phyloP scores from a whole-genome alignment of 2,113 vertebrate genomes.

The Argyrosomus japonicus region DNA sequence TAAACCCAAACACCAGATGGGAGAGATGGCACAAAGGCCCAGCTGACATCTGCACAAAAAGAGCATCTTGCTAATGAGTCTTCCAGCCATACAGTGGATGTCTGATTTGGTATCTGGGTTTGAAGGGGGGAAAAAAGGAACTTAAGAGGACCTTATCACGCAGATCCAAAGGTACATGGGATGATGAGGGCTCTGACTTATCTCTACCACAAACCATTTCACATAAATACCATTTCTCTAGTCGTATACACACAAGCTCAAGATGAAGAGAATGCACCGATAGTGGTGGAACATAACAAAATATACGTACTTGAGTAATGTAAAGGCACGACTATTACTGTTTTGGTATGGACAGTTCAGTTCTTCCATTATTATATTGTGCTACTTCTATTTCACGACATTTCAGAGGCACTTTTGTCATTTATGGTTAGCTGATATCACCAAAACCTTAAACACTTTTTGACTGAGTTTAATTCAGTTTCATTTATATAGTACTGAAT shows the following conservation, averaged over 20 bases:
- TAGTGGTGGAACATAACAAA: not conserved
- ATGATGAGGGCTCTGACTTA: conserved; percentile 39
- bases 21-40: conserved; percentile 49
- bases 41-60: conserved; percentile 61
- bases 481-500: too few relatives aligned
- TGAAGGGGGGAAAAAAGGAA: conserved; percentile 9
- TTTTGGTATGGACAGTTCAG: not conserved
- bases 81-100: conserved; percentile 9
- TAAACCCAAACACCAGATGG: conserved; percentile 80
- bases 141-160: conserved; percentile 49
- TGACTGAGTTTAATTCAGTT: too few relatives aligned
- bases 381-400: not conserved
- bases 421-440: too few relatives aligned
- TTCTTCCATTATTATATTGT: not conserved
- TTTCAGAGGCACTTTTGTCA: not conserved
- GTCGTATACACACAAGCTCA: not conserved
- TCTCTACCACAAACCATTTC: conserved; percentile 23
- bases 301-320: not conserved
- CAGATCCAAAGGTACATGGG: conserved; percentile 16
- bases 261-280: not conserved
- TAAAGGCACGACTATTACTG: not conserved
- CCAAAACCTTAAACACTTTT: too few relatives aligned
- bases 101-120: conserved; percentile 11
- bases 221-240: conserved; percentile 16
- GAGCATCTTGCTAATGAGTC: conserved; percentile 45